Evolutionary conservation across 2,888 invertebrate species (phyloP), one percentile per base, ranked within the genome.

Genomic region (Drosophila sordidapex): DNA sequence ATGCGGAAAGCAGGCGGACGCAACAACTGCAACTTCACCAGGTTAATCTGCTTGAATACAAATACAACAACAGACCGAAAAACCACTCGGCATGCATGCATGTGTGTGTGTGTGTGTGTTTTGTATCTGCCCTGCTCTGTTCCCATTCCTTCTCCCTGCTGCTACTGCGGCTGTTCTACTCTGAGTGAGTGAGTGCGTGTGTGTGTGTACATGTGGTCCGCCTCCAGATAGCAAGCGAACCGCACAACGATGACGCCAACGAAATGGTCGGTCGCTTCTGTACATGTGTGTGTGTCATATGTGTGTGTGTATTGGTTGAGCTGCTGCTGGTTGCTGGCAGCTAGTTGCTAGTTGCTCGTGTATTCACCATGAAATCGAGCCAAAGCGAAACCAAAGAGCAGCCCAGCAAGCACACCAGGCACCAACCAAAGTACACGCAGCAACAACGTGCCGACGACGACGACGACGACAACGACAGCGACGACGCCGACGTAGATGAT

Each of bases 321-420:
- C 76, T 78, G 72, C 67, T 74, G 62, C 70, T 70, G 56, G 18
- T 49, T 13, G 46, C 25, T 46, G 46, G 54, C 18, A 27, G 54
- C 49, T 46, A 15, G 46, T 25, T 67, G 48, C 60, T 72, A 33
- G 69, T 38, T 51, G 63, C 71, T 63, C 70, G 75, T 68, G 75
- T 73, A 81, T 82, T 81, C 82, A 84, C 89, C 89, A 89, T 87
- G 87, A 87, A 89, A 87, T 87, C 79, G 83, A 85, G 89, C 87
- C 89, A 89, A 87, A 87, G 82, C 83, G 81, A 79, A 88, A 78
- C 86, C 81, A 81, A 80, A 81, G 78, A 80, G 81, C 79, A 80
- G 35, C 70, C 67, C 64, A 78, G 74, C 63, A 76, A 79, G 80
- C 70, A 59, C 75, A 54, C 54, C 54, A 54, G 27, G 27, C 77